phyloP scores from a whole-genome alignment of 2,888 invertebrate genomes.

The Helicoverpa assulta region DNA sequence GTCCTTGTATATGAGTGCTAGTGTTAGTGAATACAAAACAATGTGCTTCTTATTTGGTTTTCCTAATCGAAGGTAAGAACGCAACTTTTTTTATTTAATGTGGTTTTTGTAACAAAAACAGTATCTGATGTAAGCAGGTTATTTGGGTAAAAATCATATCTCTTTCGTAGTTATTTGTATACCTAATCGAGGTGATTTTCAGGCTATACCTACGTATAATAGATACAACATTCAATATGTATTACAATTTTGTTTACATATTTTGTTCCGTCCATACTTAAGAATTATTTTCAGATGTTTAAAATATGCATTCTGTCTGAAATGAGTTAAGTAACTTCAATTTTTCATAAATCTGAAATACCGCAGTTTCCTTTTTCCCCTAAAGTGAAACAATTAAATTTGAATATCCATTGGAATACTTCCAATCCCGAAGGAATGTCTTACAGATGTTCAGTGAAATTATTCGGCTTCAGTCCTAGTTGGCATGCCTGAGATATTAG shows the following conservation, averaged over 20 bases:
- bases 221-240: no score
- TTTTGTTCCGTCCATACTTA: no score
- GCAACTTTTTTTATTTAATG: not conserved
- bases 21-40: not conserved
- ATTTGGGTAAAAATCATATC: no score
- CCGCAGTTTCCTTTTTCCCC: not conserved
- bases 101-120: not conserved
- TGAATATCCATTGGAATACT: constrained; percentile 26
- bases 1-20: not conserved
- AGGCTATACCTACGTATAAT: no score
- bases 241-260: no score
- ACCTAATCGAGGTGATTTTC: no score
- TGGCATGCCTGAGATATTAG: constrained; percentile 36
- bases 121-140: no score
- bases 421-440: constrained; percentile 31
- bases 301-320: not conserved
- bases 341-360: not conserved
- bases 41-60: not conserved
- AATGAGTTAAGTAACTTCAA: not conserved
- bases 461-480: constrained; percentile 33
- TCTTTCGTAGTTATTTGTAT: no score
- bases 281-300: not conserved
- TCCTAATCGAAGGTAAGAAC: not conserved
- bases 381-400: constrained; percentile 23
- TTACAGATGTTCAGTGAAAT: constrained; percentile 38